Evolutionary conservation across 1,140 invertebrate genomes (phyloP).

Genomic region (Drosophila trapezifrons): DNA sequence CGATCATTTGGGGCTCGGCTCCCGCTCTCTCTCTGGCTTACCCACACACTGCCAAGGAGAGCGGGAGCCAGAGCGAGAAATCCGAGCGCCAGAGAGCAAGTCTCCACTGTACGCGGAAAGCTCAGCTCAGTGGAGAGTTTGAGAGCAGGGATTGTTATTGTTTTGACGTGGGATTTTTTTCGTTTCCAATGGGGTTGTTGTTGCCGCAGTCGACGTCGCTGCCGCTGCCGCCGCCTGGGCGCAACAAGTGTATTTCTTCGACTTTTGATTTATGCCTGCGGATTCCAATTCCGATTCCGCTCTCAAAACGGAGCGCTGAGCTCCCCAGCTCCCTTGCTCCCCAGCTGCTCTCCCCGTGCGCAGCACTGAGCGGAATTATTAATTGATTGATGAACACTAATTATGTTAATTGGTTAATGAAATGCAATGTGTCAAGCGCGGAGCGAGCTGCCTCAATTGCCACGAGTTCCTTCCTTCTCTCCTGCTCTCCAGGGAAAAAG

Average conservation of each 20-base stretch:
- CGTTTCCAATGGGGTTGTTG: constrained; percentile 35
- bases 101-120: constrained; percentile 59
- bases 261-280: constrained; percentile 78
- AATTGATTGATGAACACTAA: constrained; percentile 82
- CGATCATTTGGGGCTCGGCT: constrained; percentile 54
- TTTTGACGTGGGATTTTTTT: constrained; percentile 58
- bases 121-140: constrained; percentile 70
- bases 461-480: constrained; percentile 13
- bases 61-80: constrained; percentile 6
- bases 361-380: constrained; percentile 70
- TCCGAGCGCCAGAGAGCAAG: constrained; percentile 27
- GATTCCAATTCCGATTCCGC: constrained; percentile 35
- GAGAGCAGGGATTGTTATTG: constrained; percentile 76
- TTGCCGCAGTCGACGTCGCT: constrained; percentile 9
- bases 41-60: constrained; percentile 29
- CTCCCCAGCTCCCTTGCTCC: background rate
- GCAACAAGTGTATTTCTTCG: constrained; percentile 80
- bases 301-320: constrained; percentile 33
- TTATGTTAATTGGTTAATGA: constrained; percentile 82
- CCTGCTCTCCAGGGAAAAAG: constrained; percentile 9
- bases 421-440: constrained; percentile 75
- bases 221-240: constrained; percentile 46
- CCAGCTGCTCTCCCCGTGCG: background rate
- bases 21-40: constrained; percentile 21
- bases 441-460: constrained; percentile 50